phyloP scores from a whole-genome alignment of 2,113 vertebrate genomes.

The Pedionomus torquatus region DNA sequence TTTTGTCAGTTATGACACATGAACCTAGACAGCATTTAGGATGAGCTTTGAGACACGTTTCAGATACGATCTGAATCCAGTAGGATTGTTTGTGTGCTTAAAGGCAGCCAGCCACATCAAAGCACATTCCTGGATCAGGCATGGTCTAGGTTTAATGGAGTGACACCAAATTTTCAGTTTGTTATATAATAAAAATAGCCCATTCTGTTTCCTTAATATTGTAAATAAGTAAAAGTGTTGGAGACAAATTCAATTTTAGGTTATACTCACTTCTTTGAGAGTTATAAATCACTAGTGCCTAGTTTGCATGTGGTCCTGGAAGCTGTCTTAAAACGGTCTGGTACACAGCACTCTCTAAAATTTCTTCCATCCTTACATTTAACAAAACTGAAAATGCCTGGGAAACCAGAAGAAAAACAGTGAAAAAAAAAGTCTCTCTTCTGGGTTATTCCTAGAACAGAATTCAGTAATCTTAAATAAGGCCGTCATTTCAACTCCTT shows the following conservation, averaged over 20 bases:
- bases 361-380: not conserved
- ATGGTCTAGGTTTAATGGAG: not conserved
- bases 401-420: not conserved
- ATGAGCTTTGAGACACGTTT: slow-evolving; percentile 19
- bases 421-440: not conserved
- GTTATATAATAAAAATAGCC: not conserved
- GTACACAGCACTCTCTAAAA: not conserved
- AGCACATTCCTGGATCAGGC: not conserved
- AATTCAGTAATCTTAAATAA: not conserved
- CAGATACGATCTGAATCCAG: slow-evolving; percentile 8
- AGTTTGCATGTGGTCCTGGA: not conserved
- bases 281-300: not conserved
- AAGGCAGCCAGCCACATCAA: not conserved
- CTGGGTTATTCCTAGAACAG: not conserved
- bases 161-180: not conserved
- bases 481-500: not conserved
- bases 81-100: not conserved
- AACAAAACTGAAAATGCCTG: not conserved
- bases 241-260: not conserved
- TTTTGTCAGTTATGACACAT: slow-evolving; percentile 31
- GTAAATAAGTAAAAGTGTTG: not conserved
- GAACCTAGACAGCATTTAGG: not conserved
- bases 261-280: not conserved
- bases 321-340: not conserved
- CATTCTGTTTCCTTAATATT: not conserved